Evolutionary conservation across 2,888 invertebrate species (phyloP), one percentile per base, ranked within the genome.

Genomic region (Choreutis nemorana): DNA sequence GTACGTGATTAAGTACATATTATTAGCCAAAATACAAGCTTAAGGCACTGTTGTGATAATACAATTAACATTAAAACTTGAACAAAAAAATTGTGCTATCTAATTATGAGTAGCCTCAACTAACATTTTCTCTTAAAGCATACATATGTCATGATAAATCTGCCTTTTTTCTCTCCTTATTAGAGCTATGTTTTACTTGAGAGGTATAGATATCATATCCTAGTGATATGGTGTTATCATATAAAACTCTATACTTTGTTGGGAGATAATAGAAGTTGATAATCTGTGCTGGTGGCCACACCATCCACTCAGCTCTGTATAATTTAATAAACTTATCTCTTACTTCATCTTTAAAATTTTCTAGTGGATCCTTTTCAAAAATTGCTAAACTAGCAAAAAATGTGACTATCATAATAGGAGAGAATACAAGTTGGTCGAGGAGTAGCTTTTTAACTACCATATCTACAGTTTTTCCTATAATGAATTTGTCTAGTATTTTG

Each of bases 251-350:
- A 62, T 85, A 96, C 47, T 82, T 85, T 5, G 89, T 86, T 2
- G 96, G 93, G 42, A 97, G 64, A 53, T 90, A 86, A 58, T 89
- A 93, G 66, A 97, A 97, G 65, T 97, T 97, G 13, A 97, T 81
- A 23, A 94, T 73, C 66, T 97, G 97, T 0, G 95, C 95, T 1
- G 92, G 91, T 0, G 97, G 96, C 96, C 97, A 97, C 4, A 97
- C 85, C 37, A 92, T 68, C 91, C 94, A 96, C 59, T 97, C 97
- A 0, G 94, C 94, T 10, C 84, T 71, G 54, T 94, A 95, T 14
- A 97, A 67, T 40, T 82, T 84, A 55, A 84, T 72, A 23, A 90
- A 91, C 63, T 96, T 95, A 11, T 83, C 71, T 42, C 77, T 82
- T 7, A 92, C 78, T 66, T 93, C 92, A 16, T 80, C 64, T 44